Base-by-base conservation (phyloP, 1,140 invertebrate species). In the Brachionus koreanus region DNA sequence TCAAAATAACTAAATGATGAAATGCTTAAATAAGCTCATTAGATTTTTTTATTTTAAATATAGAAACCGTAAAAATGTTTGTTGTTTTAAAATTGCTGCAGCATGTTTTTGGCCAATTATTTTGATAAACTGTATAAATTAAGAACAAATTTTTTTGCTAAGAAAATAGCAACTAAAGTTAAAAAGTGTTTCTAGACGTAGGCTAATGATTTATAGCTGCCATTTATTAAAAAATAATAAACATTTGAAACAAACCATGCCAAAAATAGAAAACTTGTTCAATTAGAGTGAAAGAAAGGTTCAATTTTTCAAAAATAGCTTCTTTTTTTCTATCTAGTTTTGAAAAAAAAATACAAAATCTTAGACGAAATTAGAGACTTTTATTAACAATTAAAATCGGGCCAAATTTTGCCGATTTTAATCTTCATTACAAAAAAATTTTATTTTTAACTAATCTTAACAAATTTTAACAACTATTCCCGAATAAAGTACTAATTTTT, bases 91-190 rank as follows among this genome's bases (percentile, higher is more conserved):
- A 57, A 57, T 19, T 29, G 19, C 49, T 57, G 49, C 16, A 25
- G 19, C 16, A 57, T 57, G n/a, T 57, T 57, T 23, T 57, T 57
- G 49, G 19, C 49, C 7, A 57, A 57, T 57, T 42, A 42, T 42
- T 42, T 42, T 42, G 7, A 42, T 42, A 10, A 42, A 42, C 39
- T 57, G 49, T 9, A 19, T 19, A 57, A 57, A 57, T 57, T 57
- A 57, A 57, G 49, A 57, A 23, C 49, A 57, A 25, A 57, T 57
- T 57, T 57, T n/a, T 57, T 9, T 19, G 19, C 3, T 57, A 57
- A 57, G 49, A 57, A 57, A 57, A 57, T 57, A 57, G 49, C 49
- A 57, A 57, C 49, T 57, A 57, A 57, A 57, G 5, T 57, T 57
- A 57, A 57, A 57, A 19, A 57, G n/a, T 57, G 19, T 57, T 57